Base-by-base conservation (phyloP, 2,888 invertebrate species). In the Tridacna gigas region DNA sequence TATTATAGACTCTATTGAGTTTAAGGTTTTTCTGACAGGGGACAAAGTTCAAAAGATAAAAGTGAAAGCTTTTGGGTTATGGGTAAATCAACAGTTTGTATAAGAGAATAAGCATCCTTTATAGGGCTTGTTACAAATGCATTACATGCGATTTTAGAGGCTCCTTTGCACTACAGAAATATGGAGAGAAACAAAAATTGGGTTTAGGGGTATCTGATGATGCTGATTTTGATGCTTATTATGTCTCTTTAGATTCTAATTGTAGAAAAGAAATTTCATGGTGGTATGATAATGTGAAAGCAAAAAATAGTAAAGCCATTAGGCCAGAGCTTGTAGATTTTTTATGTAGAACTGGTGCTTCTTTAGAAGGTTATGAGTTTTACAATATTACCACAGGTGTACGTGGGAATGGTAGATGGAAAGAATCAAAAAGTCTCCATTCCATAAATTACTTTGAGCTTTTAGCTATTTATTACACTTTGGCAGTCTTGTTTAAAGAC, bases 51-150 rank as follows among this genome's bases (percentile, higher is more conserved):
- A 20, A 5, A 56, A 56, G 1, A 56, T 56, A 5, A 20, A 5
- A 20, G 15, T 3, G 20, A 56, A 56, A 9, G 56, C 56, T 20
- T 3, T 1, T 1, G 3, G 5, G 3, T 20, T 56, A 12, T 26
- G 20, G 15, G n/a, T 4, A n/a, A 20, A 13, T n/a, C 48, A 12
- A 12, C 15, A 25, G 74, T 74, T 26, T n/a, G 13, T 15, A 28
- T 74, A 1, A 15, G 74, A 15, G 60, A 56, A 3, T 26, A 26
- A 28, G 74, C 74, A n/a, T 77, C 80, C 12, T 79, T 86, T 61
- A 88, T 88, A 73, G 83, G 76, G 0, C 20, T 69, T 12, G 48
- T 83, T 4, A 37, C 79, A 4, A 79, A 83, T 83, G 83, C 83
- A 3, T 83, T 83, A 76, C 76, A 47, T 73, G 79, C 79, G 15